Evolutionary conservation across 2,113 vertebrate species (phyloP).

Genomic region (Lasiurus borealis): DNA sequence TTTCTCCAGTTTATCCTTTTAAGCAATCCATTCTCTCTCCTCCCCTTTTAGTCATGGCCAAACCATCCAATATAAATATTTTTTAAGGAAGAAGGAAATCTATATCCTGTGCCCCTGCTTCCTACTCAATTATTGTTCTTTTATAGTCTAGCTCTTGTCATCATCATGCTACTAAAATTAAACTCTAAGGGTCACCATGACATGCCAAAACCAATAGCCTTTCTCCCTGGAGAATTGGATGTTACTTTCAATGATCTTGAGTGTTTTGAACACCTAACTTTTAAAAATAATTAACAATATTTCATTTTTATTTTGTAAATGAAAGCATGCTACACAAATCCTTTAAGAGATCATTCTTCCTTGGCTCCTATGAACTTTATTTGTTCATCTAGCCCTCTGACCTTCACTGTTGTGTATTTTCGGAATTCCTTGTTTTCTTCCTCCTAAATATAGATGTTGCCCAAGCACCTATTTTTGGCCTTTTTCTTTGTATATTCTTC

Average conservation of each 20-base stretch:
- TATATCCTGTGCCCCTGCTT: neutral
- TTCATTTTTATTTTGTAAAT: slow-evolving; percentile 30
- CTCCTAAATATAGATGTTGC: neutral
- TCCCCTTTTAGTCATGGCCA: slow-evolving; percentile 11
- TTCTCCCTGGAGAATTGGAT: neutral
- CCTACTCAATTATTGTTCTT: neutral
- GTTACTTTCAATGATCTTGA: neutral
- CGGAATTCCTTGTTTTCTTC: neutral
- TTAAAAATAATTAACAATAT: neutral
- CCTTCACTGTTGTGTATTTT: neutral
- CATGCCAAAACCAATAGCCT: neutral
- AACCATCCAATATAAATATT: slow-evolving; percentile 28
- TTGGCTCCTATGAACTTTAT: neutral
- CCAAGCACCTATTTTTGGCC: neutral
- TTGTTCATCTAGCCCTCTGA: neutral
- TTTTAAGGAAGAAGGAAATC: slow-evolving; percentile 23
- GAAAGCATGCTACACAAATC: neutral
- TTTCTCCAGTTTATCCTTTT: neutral
- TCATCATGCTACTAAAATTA: slow-evolving; percentile 41
- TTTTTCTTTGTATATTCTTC: neutral
- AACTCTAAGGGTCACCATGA: neutral
- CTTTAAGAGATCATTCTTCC: neutral
- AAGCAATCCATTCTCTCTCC: neutral
- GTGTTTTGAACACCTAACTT: neutral
- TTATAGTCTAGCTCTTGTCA: neutral